These are phyloP conservation scores for Euwallacea similis DNA, from an alignment of 1,140 invertebrate species.

Conservation along the genomic window DNA sequence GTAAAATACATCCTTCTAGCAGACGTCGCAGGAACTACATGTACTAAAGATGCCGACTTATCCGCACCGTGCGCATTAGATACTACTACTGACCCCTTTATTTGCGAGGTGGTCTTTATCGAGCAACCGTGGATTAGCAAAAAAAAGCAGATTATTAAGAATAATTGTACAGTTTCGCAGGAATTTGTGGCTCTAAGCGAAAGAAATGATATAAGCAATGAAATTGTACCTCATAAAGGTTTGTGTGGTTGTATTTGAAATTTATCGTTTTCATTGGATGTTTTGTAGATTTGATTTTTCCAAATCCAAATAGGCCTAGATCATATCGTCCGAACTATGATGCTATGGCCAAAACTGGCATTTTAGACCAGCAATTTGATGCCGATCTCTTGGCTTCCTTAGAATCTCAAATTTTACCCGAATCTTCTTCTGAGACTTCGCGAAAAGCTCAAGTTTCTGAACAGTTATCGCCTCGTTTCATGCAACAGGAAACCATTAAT, in stretches of 20 bases:
- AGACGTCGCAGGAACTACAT: constrained; percentile 47
- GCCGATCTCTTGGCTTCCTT: constrained; percentile 41
- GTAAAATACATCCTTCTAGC: constrained; percentile 48
- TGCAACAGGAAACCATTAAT: too few species aligned
- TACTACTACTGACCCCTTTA: constrained; percentile 28
- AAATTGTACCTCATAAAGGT: constrained; percentile 36
- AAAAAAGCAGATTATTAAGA: constrained; percentile 48
- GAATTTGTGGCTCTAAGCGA: constrained; percentile 38
- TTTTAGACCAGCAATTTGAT: constrained; percentile 30
- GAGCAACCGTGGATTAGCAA: constrained; percentile 49
- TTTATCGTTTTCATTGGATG: too few species aligned
- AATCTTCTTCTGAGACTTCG: neutral
- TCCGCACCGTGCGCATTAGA: constrained; percentile 38
- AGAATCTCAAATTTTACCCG: constrained; percentile 47
- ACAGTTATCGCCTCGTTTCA: too few species aligned
- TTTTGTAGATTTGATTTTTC: constrained; percentile 5
- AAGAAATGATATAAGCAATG: constrained; percentile 41
- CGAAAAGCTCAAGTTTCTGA: neutral
- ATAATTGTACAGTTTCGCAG: constrained; percentile 52
- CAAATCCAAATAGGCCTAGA: constrained; percentile 8
- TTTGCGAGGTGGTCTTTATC: constrained; percentile 48
- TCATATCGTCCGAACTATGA: constrained; percentile 5
- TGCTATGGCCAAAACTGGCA: constrained; percentile 9
- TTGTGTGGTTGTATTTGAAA: too few species aligned
- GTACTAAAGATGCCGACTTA: constrained; percentile 37